Base-by-base conservation (phyloP, 2,113 vertebrate species). In the Salvelinus namaycush region DNA sequence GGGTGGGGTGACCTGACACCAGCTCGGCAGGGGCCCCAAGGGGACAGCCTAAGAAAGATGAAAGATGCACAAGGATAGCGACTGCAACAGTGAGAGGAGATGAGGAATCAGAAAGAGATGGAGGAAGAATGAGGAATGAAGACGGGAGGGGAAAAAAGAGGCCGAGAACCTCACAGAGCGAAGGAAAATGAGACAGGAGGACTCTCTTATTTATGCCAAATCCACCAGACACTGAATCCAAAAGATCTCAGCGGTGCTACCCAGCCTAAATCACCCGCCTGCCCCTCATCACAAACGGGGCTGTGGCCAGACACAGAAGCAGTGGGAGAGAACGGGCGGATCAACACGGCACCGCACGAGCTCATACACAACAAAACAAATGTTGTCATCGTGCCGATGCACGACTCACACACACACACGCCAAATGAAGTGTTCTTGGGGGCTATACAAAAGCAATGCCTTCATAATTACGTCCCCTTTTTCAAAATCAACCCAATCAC, bases 21-120 rank as follows among this genome's bases (percentile, higher is more conserved):
- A 94, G 95, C 93, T 94, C 93, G 94, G 92, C 93, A 93, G 89
- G 89, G 92, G 89, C 92, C 93, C 93, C 91, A 92, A 92, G 94
- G 94, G 93, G 94, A 94, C 92, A 93, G 89, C 87, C 92, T 92
- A 90, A 91, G 93, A 93, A 94, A 90, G 91, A 95, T 89, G 83
- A 91, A 91, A 87, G 72, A 90, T 88, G 88, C 84, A 86, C 70
- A 88, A 89, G 86, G 86, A 89, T 69, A 75, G 78, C 86, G 73
- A 75, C 77, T 67, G 79, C 76, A 82, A 70, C 78, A 78, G 67
- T 73, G 74, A 90, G 86, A 90, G 72, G 70, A 89, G 80, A 90
- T 80, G 77, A 88, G 82, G 81, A 87, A 84, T 89, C 87, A 83
- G 60, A 85, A 51, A 44, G 64, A 79, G 73, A 76, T 79, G 86